Base-by-base conservation (phyloP, 2,113 vertebrate species). In the Chlamydotis undulata region DNA sequence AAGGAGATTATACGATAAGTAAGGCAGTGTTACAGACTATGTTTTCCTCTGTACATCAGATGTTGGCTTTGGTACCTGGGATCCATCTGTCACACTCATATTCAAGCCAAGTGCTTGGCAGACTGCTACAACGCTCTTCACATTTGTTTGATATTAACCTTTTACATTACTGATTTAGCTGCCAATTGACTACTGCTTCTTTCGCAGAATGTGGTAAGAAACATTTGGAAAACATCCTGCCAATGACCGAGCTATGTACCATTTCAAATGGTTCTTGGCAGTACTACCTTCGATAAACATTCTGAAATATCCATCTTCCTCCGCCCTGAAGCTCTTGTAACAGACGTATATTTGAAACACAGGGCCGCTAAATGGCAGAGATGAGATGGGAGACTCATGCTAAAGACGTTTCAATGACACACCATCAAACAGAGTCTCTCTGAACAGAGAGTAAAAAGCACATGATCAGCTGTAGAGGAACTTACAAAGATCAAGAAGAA, bases 21-120 rank as follows among this genome's bases (percentile, higher is more conserved):
- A 18, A 83, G 85, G 59, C 88, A 80, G 71, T 35, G 31, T 47
- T 47, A 81, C 80, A 92, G 85, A 39, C 67, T 50, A 12, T 69
- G 49, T 70, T 95, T 91, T 67, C 41, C 39, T 77, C 59, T 45
- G n/a, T 13, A 19, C 12, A 33, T 53, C 37, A 11, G 4, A 56
- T 71, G 80, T 31, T 92, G 16, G 1, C 68, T 78, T 75, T 78
- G 87, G 64, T 68, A 91, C 86, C 91, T 81, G 80, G 41, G 9
- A 74, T 70, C 64, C 80, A 55, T 74, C 93, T 90, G 73, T 10
- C 59, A 86, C 43, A 19, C 31, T 80, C 60, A 14, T 13, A n/a
- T 70, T 10, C n/a, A 59, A 86, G 86, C 80, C 89, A 96, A 52
- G 59, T 70, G 47, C 73, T 87, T 56, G 76, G 43, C 86, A 92